Conservation (phyloP, 1,140 invertebrate species). For the Rhopalosiphum maidis region DNA sequence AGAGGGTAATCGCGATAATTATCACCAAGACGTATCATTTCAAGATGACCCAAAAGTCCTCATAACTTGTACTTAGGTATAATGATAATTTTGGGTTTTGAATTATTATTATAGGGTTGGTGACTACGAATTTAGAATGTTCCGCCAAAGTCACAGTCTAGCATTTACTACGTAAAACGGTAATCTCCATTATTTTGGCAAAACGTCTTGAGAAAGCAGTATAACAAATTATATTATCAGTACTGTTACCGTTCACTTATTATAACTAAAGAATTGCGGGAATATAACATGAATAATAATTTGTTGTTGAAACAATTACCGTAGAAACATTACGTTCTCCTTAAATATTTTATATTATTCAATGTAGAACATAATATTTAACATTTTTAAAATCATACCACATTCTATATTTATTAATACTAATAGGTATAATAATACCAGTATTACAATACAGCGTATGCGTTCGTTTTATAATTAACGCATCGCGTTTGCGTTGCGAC, state of each 20-base stretch:
- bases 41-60: conserved; percentile 2
- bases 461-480: not conserved
- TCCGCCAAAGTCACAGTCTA: not conserved
- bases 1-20: conserved; percentile 27
- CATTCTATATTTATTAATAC: not conserved
- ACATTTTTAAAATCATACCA: not conserved
- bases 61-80: conserved; percentile 8
- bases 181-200: not conserved
- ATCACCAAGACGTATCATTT: not conserved
- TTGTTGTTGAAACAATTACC: not conserved
- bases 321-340: not conserved
- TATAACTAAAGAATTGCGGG: not conserved
- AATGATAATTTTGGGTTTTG: not conserved
- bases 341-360: not conserved
- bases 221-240: not conserved
- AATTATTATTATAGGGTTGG: conserved; percentile 2
- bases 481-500: not conserved
- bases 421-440: not conserved
- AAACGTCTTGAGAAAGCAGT: not conserved
- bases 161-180: not conserved
- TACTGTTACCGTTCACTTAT: not conserved
- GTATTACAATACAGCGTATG: not conserved
- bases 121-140: not conserved
- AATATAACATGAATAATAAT: not conserved
- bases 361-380: not conserved